Conservation (phyloP, 1,140 invertebrate species). For the Caenorhabditis tropicalis region DNA sequence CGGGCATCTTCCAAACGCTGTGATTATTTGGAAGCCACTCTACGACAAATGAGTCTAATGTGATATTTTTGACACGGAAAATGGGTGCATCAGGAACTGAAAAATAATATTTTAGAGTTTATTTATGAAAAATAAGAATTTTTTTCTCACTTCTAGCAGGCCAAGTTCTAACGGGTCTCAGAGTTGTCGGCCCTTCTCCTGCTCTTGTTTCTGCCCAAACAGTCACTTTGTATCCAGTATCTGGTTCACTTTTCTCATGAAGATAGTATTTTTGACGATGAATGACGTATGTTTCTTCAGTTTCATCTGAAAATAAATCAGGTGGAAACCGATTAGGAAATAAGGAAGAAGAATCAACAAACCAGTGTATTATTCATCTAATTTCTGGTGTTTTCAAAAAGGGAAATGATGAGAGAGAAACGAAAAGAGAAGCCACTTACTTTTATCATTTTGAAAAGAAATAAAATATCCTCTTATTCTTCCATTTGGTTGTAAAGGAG, state of each 20-base stretch:
- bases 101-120: background rate
- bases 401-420: background rate
- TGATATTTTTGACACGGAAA: conserved; percentile 58
- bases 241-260: conserved; percentile 63
- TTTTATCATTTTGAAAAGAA: conserved; percentile 65
- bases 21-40: conserved; percentile 65
- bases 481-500: conserved; percentile 67
- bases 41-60: conserved; percentile 58
- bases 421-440: background rate
- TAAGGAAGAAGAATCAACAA: background rate
- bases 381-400: background rate
- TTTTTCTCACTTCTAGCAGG: conserved; percentile 61
- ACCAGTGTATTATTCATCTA: background rate
- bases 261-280: conserved; percentile 67
- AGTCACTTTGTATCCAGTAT: conserved; percentile 64
- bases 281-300: conserved; percentile 70
- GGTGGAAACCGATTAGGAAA: background rate
- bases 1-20: conserved; percentile 63
- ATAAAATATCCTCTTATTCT: conserved; percentile 69
- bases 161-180: conserved; percentile 64
- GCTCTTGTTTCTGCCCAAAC: conserved; percentile 72
- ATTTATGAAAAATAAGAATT: too few relatives aligned
- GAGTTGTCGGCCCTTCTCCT: conserved; percentile 65
- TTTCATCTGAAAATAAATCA: conserved; percentile 52
- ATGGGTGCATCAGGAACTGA: conserved; percentile 67